A percentile compares a stretch with the other conserved stretches of the same genome.
Evolutionary conservation across 2,797 vertebrate species (phyloP).

Genomic region (Cryptoprocta ferox): DNA sequence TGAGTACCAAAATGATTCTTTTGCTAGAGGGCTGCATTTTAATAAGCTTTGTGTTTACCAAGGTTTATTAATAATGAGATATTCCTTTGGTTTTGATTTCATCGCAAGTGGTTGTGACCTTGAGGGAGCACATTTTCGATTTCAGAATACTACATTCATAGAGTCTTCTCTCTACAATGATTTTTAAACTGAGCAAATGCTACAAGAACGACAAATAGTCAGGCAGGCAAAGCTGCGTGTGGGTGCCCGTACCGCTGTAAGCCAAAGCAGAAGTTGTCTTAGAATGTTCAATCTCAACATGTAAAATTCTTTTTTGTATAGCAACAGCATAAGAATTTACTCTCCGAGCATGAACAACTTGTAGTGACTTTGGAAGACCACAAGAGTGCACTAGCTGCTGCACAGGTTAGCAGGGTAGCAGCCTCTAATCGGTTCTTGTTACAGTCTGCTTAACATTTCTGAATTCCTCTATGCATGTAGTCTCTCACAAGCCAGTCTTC

Average conservation of each 20-base stretch:
- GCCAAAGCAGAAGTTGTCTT: background rate
- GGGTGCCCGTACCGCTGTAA: background rate
- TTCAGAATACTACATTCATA: background rate
- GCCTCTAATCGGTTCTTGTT: conserved; percentile 58
- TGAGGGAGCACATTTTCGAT: background rate
- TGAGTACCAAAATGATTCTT: background rate
- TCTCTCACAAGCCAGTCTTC: conserved; percentile 64
- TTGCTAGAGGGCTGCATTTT: background rate
- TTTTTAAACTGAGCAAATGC: background rate
- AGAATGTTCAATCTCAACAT: conserved; percentile 68
- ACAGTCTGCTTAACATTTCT: conserved; percentile 52
- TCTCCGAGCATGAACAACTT: conserved; percentile 93
- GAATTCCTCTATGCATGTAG: conserved; percentile 83
- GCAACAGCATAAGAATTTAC: conserved; percentile 96
- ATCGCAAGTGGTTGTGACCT: background rate
- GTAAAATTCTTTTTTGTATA: conserved; percentile 88
- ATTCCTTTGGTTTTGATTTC: conserved; percentile 7
- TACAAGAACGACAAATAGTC: background rate
- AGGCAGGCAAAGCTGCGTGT: background rate
- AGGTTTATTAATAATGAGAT: background rate
- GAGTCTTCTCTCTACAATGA: background rate
- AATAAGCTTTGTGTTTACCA: background rate
- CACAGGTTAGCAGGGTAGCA: conserved; percentile 92
- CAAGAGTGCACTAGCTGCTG: conserved; percentile 97
- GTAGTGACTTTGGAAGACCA: conserved; percentile 97